These are phyloP conservation scores for Magallana gigas DNA, from an alignment of 1,140 invertebrate species.

Conservation along the genomic window DNA sequence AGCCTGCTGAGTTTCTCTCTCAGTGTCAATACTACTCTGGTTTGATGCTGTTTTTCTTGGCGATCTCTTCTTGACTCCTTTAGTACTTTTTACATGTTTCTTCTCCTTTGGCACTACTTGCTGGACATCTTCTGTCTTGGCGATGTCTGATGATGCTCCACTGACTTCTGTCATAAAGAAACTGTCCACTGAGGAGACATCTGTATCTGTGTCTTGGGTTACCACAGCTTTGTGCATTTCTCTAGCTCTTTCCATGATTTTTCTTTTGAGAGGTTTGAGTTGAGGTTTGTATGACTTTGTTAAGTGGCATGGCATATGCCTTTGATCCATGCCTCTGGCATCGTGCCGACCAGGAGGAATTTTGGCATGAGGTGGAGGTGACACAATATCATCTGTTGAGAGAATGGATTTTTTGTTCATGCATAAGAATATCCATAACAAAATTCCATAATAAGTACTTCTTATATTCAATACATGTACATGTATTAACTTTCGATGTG, in stretches of 20 bases:
- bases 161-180: constrained; percentile 63
- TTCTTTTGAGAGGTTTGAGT: constrained; percentile 70
- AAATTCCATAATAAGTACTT: background rate
- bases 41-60: constrained; percentile 11
- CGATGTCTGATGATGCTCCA: constrained; percentile 25
- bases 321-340: constrained; percentile 63
- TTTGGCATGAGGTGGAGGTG: constrained; percentile 55
- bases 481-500: too few species aligned
- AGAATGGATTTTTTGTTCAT: too few species aligned
- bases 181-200: constrained; percentile 41
- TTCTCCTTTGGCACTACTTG: constrained; percentile 54
- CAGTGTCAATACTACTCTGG: background rate
- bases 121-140: background rate
- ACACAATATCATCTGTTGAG: constrained; percentile 60
- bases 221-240: constrained; percentile 66
- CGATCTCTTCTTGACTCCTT: constrained; percentile 19
- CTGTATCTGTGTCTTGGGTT: constrained; percentile 51
- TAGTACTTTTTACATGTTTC: constrained; percentile 27
- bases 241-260: constrained; percentile 67
- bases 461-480: background rate
- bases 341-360: constrained; percentile 71
- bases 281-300: constrained; percentile 67
- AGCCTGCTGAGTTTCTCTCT: background rate
- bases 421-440: too few species aligned
- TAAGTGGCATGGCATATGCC: constrained; percentile 74